Evolutionary conservation across 2,113 vertebrate species (phyloP), one percentile per base, ranked within the genome.

Genomic region (Blennius ocellaris): DNA sequence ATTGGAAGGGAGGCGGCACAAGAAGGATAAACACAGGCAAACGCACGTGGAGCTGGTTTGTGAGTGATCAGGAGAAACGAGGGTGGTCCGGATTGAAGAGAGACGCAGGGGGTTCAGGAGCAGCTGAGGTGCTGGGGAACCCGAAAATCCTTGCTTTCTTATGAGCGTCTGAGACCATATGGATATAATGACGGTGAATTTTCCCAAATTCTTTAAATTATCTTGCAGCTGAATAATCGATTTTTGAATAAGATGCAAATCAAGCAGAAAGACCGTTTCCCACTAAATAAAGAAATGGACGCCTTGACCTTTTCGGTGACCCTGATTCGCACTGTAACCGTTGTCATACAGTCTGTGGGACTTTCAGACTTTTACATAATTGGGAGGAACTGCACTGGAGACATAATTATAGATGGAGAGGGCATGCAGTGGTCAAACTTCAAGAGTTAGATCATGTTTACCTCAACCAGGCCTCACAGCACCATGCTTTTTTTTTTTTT

Each of bases 11-110:
- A 43, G 68, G 70, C 65, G 67, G 73, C 65, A 69, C 57, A 73
- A 50, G 36, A 61, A 73, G 54, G 56, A 71, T 79, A 80, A 78
- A 81, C 81, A 82, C 44, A 44, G 62, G 69, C n/a, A 55, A 44
- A 53, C 58, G 66, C 83, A 80, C 17, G 67, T 47, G 61, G 79
- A 85, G 63, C 16, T 70, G 16, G 37, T 70, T 70, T 76, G 11
- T 5, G 14, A 21, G 41, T 57, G 67, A 81, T 66, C 49, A 75
- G 56, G 40, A 68, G 41, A 70, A 64, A 63, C 44, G 52, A 71
- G 49, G 54, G 37, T 38, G 53, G 21, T 8, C 58, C 73, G 63
- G 47, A 52, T 71, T 59, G 37, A 43, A 62, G 21, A 7, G 12
- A 59, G 63, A 16, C 17, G 51, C 21, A 40, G 12, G 44, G n/a